phyloP scores from a whole-genome alignment of 2,797 vertebrate genomes.

The Xiphophorus birchmanni region DNA sequence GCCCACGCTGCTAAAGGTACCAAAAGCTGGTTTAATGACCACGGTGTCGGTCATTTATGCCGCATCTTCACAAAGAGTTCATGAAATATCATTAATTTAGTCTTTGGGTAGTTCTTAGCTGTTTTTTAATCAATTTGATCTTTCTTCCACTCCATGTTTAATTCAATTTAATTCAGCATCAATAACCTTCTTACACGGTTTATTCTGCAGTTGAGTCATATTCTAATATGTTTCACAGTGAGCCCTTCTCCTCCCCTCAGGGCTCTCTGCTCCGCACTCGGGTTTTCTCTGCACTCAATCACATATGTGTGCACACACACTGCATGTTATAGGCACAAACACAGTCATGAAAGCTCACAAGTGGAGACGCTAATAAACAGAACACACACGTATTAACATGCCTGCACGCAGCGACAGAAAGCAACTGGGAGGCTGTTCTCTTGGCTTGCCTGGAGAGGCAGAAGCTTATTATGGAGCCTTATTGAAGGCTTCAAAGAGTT shows the following conservation, averaged over 20 bases:
- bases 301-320: slow-evolving; percentile 20
- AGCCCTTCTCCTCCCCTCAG: slow-evolving; percentile 60
- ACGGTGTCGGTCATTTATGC: background rate
- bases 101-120: background rate
- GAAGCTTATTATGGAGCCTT: slow-evolving; percentile 82
- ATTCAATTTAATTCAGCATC: slow-evolving; percentile 52
- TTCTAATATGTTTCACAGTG: slow-evolving; percentile 66
- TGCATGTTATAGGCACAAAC: slow-evolving; percentile 52
- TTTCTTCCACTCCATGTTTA: slow-evolving; percentile 24
- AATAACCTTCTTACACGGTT: slow-evolving; percentile 71
- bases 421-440: slow-evolving; percentile 77
- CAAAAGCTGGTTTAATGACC: background rate
- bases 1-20: background rate
- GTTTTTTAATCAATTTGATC: slow-evolving; percentile 16
- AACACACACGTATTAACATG: slow-evolving; percentile 61
- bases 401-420: slow-evolving; percentile 66
- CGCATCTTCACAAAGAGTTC: background rate
- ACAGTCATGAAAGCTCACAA: slow-evolving; percentile 64
- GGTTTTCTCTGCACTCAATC: slow-evolving; percentile 38
- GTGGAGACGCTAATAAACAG: slow-evolving; percentile 68
- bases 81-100: background rate
- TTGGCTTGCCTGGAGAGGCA: slow-evolving; percentile 79
- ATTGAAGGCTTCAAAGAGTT: slow-evolving; percentile 84
- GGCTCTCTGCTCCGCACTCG: slow-evolving; percentile 58
- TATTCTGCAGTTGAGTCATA: slow-evolving; percentile 63